phyloP scores from a whole-genome alignment of 2,113 vertebrate species.

The Platysteira castanea region DNA sequence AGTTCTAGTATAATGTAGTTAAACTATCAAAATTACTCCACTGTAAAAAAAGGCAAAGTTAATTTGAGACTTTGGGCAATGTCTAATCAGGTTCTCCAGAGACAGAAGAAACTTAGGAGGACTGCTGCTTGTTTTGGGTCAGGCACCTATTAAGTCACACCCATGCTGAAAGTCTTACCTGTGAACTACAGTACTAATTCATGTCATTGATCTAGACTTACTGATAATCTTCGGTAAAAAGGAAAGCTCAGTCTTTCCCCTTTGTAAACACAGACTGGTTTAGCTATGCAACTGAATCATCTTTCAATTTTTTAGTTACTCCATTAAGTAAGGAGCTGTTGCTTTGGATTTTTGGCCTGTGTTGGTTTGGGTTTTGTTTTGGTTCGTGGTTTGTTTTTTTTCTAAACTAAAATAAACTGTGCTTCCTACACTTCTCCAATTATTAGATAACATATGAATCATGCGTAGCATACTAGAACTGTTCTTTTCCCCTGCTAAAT shows the following conservation, averaged over 20 bases:
- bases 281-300: background rate
- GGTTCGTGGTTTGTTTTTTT: background rate
- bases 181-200: background rate
- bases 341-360: background rate
- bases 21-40: background rate
- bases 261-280: background rate
- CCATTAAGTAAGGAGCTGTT: background rate
- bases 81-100: background rate
- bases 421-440: background rate
- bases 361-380: background rate
- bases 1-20: background rate
- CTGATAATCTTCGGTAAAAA: background rate
- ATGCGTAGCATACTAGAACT: background rate
- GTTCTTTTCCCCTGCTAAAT: background rate
- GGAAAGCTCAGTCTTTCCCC: background rate
- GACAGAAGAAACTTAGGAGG: background rate
- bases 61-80: background rate
- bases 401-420: background rate
- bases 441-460: constrained; percentile 13
- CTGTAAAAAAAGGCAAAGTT: background rate
- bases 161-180: background rate
- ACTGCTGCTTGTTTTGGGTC: background rate
- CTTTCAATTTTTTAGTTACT: background rate
- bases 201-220: background rate
- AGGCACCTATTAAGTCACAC: background rate